Percentiles rank a stretch among this genome's conserved stretches.
These are phyloP conservation scores for Leucoma salicis DNA, from an alignment of 2,888 invertebrate genomes.

Conservation along the genomic window DNA sequence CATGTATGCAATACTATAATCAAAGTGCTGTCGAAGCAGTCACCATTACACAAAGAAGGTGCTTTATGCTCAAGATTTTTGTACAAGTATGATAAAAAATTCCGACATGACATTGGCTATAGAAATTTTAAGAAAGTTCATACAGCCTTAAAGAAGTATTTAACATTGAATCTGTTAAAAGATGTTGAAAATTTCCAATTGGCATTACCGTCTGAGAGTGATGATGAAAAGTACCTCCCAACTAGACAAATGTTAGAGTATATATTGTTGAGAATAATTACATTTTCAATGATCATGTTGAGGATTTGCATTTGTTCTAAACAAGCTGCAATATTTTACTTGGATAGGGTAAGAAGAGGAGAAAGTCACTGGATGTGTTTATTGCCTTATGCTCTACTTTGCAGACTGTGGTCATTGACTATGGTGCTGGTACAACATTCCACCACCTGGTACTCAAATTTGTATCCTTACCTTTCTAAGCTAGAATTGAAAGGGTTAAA, in stretches of 20 bases:
- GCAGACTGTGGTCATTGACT: constrained; percentile 80
- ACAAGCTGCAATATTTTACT: constrained; percentile 73
- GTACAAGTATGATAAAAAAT: constrained; percentile 83
- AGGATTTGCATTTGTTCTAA: constrained; percentile 72
- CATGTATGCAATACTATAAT: constrained; percentile 49
- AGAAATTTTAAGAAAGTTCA: constrained; percentile 79
- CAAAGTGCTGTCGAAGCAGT: constrained; percentile 62
- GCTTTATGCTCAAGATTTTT: constrained; percentile 79
- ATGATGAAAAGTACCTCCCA: constrained; percentile 64
- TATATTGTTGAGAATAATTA: constrained; percentile 75
- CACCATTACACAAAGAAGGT: constrained; percentile 77
- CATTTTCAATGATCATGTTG: constrained; percentile 80
- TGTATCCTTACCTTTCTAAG: constrained; percentile 58
- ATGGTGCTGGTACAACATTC: constrained; percentile 69
- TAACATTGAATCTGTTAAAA: constrained; percentile 67
- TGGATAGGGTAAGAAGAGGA: constrained; percentile 74
- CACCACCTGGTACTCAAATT: constrained; percentile 74
- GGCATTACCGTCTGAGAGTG: constrained; percentile 52
- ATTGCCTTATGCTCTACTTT: constrained; percentile 77
- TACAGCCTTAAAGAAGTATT: constrained; percentile 74
- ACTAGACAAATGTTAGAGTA: constrained; percentile 83
- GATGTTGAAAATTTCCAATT: constrained; percentile 60
- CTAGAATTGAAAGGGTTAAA: constrained; percentile 67
- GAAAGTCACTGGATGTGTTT: constrained; percentile 81
- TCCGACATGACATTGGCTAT: constrained; percentile 81